Evolutionary conservation across 2,797 vertebrate species (phyloP).

Genomic region (Lemur catta): DNA sequence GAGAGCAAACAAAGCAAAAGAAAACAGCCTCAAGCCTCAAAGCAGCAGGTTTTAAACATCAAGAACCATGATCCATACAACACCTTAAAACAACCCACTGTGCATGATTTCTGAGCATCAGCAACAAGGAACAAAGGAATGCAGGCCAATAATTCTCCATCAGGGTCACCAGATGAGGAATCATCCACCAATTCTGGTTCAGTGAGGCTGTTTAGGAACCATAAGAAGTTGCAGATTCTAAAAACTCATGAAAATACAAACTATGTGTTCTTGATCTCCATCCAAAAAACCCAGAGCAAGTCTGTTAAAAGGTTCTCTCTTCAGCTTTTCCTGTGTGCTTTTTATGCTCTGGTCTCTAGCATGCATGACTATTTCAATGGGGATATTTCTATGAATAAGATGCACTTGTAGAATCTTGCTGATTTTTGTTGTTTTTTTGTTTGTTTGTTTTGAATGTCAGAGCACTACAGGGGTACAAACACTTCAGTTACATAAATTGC

Average conservation of each 20-base stretch:
- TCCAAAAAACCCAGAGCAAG: neutral
- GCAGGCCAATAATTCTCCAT: neutral
- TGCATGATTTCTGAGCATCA: neutral
- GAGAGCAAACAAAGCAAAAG: constrained; percentile 32
- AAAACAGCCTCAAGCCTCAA: constrained; percentile 4
- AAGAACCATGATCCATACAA: neutral
- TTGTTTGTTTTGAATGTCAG: no score
- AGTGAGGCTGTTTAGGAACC: neutral
- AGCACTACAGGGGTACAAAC: no score
- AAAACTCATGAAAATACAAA: neutral
- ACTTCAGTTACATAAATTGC: no score
- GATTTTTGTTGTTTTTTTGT: no score
- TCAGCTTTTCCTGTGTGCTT: neutral
- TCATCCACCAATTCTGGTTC: neutral
- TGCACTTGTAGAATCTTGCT: neutral
- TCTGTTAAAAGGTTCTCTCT: neutral
- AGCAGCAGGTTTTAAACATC: constrained; percentile 28
- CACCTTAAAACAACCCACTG: neutral
- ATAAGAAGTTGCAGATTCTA: constrained; percentile 44
- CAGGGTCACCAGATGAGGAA: neutral
- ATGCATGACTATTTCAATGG: neutral
- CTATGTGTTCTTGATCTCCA: neutral
- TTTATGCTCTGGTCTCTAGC: neutral
- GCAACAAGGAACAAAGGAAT: neutral
- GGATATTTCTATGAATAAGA: constrained; percentile 24